Conservation (phyloP, 2,888 invertebrate species). For the Lithophane semibrunnea region DNA sequence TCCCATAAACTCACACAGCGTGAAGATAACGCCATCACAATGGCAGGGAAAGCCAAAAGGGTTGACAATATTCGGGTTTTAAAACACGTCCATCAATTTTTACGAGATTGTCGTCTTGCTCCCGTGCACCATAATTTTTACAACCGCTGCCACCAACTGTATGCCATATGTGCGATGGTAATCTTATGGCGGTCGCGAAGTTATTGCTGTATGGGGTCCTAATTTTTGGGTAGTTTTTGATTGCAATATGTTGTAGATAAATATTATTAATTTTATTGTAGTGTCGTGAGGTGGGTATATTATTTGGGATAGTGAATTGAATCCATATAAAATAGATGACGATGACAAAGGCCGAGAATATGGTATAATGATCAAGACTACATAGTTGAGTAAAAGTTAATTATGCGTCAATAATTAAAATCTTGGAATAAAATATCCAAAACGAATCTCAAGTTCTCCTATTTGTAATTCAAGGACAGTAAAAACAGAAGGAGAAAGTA, state of each 20-base stretch:
- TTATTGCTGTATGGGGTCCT: slow-evolving; percentile 71
- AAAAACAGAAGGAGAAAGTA: slow-evolving; percentile 37
- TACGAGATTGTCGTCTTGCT: slow-evolving; percentile 60
- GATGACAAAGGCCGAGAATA: background rate
- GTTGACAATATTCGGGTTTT: slow-evolving; percentile 60
- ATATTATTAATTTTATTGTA: background rate
- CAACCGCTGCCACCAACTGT: slow-evolving; percentile 78
- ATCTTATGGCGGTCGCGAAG: slow-evolving; percentile 77
- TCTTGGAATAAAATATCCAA: slow-evolving; percentile 15
- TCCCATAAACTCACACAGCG: slow-evolving; percentile 52
- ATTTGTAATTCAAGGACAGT: slow-evolving; percentile 40
- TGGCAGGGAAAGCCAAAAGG: slow-evolving; percentile 58
- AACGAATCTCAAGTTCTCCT: slow-evolving; percentile 10
- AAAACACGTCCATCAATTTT: slow-evolving; percentile 67
- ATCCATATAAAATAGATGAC: background rate
- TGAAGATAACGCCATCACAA: slow-evolving; percentile 58
- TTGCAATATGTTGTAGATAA: slow-evolving; percentile 14
- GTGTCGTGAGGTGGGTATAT: background rate
- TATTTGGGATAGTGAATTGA: background rate
- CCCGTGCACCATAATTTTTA: slow-evolving; percentile 73
- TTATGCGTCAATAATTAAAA: background rate
- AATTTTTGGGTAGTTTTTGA: slow-evolving; percentile 52
- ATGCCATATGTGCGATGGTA: slow-evolving; percentile 83
- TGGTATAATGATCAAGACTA: background rate
- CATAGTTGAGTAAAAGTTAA: background rate